Base-by-base conservation (phyloP, 2,797 vertebrate species). In the Acipenser ruthenus region DNA sequence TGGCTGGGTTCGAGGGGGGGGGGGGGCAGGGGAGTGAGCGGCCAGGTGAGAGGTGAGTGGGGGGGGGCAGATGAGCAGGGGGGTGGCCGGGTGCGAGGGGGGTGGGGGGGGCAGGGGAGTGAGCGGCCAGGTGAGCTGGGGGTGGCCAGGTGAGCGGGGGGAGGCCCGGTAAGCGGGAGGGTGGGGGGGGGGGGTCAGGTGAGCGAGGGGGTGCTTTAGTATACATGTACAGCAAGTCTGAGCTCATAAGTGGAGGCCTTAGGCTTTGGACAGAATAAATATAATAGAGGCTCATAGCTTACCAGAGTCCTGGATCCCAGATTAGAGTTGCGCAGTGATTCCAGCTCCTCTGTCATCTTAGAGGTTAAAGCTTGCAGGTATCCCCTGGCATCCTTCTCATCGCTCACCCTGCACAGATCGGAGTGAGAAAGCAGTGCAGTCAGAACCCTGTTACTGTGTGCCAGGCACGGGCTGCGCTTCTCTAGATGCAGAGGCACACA, bases 291-390 rank as follows among this genome's bases (percentile, higher is more conserved):
- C 18, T 66, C 23, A 66, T 65, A 67, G 73, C 85, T 78, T 88
- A 98, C 96, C 93, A 94, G 79, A 12, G 93, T 89, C 78, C 94
- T 85, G 9, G 93, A 89, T 0, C 94, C 95, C 73, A 97, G 81
- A 72, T 92, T 96, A 72, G 92, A 95, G 74, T 86, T 94, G 60
- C 95, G 86, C 63, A 99, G 73, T 0, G 93, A 86, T 73, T 99
- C 96, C 7, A 99, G 86, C 75, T 99, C 96, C 77, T 99, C 96
- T 0, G 94, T 96, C 95, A 99, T 97, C 88, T 97, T 98, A 50
- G 94, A 95, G 69, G 96, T 95, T 67, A 99, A 80, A 50, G 96
- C 95, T 70, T 98, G 96, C 49, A 99, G 93, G 73, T 99, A 99
- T 8, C 95, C 95, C 50, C 96, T 88, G 6, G 96, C 96, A 0